phyloP scores from a whole-genome alignment of 2,888 invertebrate species.

The Dicroscelio sp. region DNA sequence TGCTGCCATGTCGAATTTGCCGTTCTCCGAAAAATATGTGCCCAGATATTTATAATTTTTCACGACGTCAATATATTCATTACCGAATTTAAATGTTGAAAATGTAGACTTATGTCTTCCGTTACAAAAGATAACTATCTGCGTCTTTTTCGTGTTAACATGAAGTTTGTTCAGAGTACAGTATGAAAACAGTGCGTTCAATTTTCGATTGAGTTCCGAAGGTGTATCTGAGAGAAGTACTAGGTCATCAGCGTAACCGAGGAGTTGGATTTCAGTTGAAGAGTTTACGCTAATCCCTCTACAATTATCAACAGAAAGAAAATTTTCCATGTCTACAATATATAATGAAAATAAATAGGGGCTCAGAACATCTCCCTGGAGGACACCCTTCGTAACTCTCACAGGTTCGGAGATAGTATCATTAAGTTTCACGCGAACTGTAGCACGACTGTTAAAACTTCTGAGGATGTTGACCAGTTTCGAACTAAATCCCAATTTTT shows the following conservation, averaged over 20 bases:
- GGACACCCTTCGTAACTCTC: too few relatives aligned
- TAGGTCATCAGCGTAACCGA: neutral
- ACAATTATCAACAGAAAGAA: too few relatives aligned
- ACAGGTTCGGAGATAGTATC: too few relatives aligned
- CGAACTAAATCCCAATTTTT: too few relatives aligned
- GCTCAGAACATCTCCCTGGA: too few relatives aligned
- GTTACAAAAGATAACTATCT: neutral
- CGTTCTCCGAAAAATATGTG: neutral
- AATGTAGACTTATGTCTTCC: neutral
- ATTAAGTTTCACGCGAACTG: too few relatives aligned
- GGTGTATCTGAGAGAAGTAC: neutral
- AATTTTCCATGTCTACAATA: too few relatives aligned
- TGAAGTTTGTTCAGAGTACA: neutral
- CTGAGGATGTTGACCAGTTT: too few relatives aligned
- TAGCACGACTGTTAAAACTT: too few relatives aligned
- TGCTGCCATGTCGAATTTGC: neutral
- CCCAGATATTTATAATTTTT: slow-evolving; percentile 1
- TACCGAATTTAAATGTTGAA: neutral
- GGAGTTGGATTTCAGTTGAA: neutral
- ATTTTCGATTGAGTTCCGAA: neutral
- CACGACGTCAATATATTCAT: neutral
- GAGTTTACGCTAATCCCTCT: neutral
- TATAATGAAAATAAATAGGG: too few relatives aligned
- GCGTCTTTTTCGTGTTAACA: neutral
- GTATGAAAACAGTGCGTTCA: neutral